Evolutionary conservation across 2,888 invertebrate genomes (phyloP), one percentile per base, ranked within the genome.

Genomic region (Leuctra nigra): DNA sequence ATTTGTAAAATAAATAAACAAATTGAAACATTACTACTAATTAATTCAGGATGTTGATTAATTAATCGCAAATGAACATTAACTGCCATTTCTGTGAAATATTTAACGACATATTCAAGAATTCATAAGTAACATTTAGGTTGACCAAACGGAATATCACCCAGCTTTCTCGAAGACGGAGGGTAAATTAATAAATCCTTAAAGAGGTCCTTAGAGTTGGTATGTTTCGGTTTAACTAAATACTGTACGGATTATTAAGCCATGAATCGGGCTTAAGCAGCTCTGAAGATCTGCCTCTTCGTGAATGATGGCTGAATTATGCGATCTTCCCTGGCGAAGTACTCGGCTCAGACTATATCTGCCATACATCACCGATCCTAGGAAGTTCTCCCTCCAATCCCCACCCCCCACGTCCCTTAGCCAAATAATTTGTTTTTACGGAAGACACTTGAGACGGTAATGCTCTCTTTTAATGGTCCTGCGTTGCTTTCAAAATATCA

Each of bases 291-390:
- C 39, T 44, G 23, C 44, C 35, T 16, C 33, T 48, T 48, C 46
- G 58, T 60, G 58, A 60, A 56, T 58, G 58, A 60, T 60, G 60
- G 58, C 58, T 58, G 58, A 60, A 60, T 60, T 60, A 60, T 60
- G 60, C 60, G 48, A 47, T 18, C 18, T 54, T 54, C 41, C 53
- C 56, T 18, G 41, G 18, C 23, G 23, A 18, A 29, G 35, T 46
- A 36, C 36, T 39, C 29, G 57, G 46, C 48, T 52, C 23, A 14
- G 44, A 44, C 57, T 54, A 57, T 57, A 57, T 57, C 57, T 57
- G 47, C 57, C 57, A 57, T 57, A 57, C 57, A 57, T 57, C 57
- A 57, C 57, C 47, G 47, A 46, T 57, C 22, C 18, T 54, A 54
- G 53, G 36, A 57, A 57, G 57, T 57, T 56, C 47, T 38, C 53